Conservation (phyloP, 2,113 vertebrate species). For the Lycocorax pyrrhopterus region DNA sequence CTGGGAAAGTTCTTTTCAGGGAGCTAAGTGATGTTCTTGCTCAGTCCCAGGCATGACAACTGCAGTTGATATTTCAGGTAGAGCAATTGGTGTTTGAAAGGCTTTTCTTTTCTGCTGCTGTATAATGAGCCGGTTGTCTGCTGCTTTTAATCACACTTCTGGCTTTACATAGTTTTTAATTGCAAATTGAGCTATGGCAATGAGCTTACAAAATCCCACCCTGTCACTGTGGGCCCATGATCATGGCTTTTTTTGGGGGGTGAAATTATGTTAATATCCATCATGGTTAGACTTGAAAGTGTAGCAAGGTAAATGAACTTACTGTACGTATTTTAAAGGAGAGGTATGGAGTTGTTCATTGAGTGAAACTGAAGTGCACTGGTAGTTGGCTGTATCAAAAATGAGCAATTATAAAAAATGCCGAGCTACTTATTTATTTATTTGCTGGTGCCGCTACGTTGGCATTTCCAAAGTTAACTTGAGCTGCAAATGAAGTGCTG, state of each 20-base stretch:
- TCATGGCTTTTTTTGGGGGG: not conserved
- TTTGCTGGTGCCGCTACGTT: not conserved
- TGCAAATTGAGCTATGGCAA: not conserved
- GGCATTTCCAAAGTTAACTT: not conserved
- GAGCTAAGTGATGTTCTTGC: slow-evolving; percentile 7
- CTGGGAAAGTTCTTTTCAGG: slow-evolving; percentile 23
- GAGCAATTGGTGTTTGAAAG: slow-evolving; percentile 24
- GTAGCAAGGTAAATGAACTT: not conserved
- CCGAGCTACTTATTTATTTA: not conserved
- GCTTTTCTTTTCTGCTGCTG: slow-evolving; percentile 20
- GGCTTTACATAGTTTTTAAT: slow-evolving; percentile 31
- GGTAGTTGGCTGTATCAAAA: not conserved
- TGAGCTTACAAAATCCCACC: not conserved
- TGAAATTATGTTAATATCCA: not conserved
- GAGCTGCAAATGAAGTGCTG: not conserved
- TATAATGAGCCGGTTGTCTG: slow-evolving; percentile 30
- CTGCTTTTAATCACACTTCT: slow-evolving; percentile 22
- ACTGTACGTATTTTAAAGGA: not conserved
- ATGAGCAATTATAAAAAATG: not conserved
- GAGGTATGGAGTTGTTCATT: not conserved
- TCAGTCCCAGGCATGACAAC: slow-evolving; percentile 10
- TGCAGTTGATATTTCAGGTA: slow-evolving; percentile 36
- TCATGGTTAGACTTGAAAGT: not conserved
- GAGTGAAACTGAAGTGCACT: not conserved
- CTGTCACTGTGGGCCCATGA: not conserved